A percentile compares a stretch with the other conserved stretches of the same genome.
Evolutionary conservation across 2,797 vertebrate species (phyloP).

Genomic region (Anguilla marmorata): DNA sequence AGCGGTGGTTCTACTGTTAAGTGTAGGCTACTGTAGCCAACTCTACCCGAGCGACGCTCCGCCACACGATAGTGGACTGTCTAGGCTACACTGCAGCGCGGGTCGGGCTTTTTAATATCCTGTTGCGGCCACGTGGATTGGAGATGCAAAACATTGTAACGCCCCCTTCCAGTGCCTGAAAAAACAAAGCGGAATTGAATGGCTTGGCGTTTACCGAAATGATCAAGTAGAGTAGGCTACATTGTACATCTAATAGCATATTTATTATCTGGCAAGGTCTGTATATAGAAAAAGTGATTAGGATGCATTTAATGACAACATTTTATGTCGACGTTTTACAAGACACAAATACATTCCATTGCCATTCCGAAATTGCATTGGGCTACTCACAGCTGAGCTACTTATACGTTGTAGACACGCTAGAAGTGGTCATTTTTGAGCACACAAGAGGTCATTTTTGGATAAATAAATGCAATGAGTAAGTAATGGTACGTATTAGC

Average conservation of each 20-base stretch:
- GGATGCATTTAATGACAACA: no score
- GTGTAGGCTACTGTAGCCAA: neutral
- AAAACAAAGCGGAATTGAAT: neutral
- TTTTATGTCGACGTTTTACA: no score
- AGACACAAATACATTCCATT: neutral
- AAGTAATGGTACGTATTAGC: neutral
- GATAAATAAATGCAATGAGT: neutral
- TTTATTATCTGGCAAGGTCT: neutral
- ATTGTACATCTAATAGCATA: neutral
- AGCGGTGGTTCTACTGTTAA: neutral
- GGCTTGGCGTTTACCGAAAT: neutral
- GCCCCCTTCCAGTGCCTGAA: conserved; percentile 45
- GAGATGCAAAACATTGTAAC: conserved; percentile 54
- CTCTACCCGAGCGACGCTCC: neutral
- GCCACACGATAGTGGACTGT: neutral
- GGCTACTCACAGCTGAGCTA: no score
- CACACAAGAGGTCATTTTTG: neutral
- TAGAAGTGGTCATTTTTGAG: neutral
- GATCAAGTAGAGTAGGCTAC: neutral
- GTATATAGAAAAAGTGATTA: no score
- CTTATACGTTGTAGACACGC: neutral
- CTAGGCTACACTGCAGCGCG: neutral
- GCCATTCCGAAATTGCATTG: neutral
- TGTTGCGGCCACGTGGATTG: conserved; percentile 53
- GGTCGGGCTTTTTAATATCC: conserved; percentile 48